Evolutionary conservation across 2,888 invertebrate genomes (phyloP).

Genomic region (Corbicula japonica): DNA sequence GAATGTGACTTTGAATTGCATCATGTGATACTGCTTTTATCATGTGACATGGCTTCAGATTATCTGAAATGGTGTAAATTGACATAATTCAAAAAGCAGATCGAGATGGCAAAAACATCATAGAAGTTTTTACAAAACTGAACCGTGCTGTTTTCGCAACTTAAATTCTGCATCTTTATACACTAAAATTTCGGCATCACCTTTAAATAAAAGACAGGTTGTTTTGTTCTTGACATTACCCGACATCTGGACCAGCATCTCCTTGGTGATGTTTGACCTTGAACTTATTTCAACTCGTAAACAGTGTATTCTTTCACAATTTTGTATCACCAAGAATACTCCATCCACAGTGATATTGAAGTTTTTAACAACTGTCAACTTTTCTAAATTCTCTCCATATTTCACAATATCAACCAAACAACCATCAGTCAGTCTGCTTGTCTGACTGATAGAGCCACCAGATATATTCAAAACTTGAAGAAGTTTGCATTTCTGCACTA

Average conservation of each 20-base stretch:
- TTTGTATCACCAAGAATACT: conserved; percentile 42
- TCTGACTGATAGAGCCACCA: conserved; percentile 63
- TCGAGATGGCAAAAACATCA: no score
- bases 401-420: conserved; percentile 57
- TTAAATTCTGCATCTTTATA: conserved; percentile 36
- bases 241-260: conserved; percentile 36
- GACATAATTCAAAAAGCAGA: no score
- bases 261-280: conserved; percentile 44
- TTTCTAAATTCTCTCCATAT: conserved; percentile 53
- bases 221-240: conserved; percentile 44
- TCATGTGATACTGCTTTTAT: no score
- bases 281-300: conserved; percentile 27
- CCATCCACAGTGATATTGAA: conserved; percentile 57
- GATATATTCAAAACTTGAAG: conserved; percentile 65
- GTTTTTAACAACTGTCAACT: conserved; percentile 56
- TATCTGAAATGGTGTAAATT: no score
- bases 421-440: conserved; percentile 63
- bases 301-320: conserved; percentile 45
- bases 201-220: conserved; percentile 34
- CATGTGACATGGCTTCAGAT: no score
- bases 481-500: conserved; percentile 61
- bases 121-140: background rate
- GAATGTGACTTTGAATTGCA: no score
- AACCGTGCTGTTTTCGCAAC: background rate
- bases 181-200: conserved; percentile 33